Conservation (phyloP, 2,113 vertebrate genomes). For the Struthio camelus region DNA sequence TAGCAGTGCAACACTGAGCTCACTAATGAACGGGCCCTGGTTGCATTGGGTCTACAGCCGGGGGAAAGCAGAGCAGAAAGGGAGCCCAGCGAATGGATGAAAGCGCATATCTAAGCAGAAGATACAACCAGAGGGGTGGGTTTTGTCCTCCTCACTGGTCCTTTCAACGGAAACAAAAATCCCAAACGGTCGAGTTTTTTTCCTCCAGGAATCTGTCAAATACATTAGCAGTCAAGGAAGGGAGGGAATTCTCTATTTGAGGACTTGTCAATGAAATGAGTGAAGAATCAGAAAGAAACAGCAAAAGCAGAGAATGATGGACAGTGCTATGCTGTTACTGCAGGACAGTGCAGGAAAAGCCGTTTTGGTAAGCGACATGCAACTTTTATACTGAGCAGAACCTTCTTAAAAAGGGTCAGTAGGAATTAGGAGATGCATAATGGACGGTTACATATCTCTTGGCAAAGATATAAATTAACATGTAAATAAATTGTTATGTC, state of each 20-base stretch:
- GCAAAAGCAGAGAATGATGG: neutral
- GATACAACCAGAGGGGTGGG: neutral
- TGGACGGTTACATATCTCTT: accelerated
- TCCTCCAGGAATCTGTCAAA: neutral
- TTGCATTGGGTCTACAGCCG: neutral
- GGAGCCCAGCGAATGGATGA: neutral
- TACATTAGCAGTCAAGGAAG: neutral
- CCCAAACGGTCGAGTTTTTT: neutral
- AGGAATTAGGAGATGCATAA: neutral
- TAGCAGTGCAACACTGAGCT: neutral
- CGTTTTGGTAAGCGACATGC: neutral
- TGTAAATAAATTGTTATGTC: neutral
- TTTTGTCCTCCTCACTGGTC: neutral
- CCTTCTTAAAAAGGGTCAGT: neutral
- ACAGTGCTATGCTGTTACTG: accelerated
- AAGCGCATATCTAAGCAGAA: neutral
- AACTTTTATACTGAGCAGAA: neutral
- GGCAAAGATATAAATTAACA: neutral
- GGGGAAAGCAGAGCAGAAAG: neutral
- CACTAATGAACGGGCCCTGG: neutral
- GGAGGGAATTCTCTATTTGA: neutral
- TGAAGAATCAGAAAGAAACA: neutral
- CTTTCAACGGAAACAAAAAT: neutral
- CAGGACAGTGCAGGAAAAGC: neutral
- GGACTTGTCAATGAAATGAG: neutral